Conservation (phyloP, 2,797 vertebrate species). For the Nyctibius grandis region DNA sequence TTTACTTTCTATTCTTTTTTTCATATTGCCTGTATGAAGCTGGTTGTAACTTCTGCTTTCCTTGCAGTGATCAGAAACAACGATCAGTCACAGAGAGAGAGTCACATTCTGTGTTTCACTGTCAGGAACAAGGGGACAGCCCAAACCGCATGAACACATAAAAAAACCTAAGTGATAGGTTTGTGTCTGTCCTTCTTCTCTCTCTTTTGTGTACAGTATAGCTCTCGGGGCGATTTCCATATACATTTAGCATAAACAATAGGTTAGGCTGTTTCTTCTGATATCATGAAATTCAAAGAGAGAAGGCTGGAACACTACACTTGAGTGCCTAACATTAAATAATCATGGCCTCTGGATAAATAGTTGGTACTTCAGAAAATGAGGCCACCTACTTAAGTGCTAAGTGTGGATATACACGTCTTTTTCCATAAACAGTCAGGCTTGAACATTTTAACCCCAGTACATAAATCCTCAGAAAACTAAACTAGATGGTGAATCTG, state of each 20-base stretch:
- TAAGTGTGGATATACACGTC: background rate
- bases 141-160: background rate
- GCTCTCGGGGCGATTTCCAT: background rate
- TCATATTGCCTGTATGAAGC: background rate
- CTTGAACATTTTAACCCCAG: background rate
- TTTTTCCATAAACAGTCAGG: background rate
- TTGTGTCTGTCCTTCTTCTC: background rate
- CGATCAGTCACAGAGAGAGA: background rate
- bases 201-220: background rate
- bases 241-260: background rate
- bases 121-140: background rate
- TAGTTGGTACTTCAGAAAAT: slow-evolving; percentile 13
- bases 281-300: background rate
- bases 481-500: background rate
- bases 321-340: slow-evolving; percentile 51
- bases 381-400: slow-evolving; percentile 31
- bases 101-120: background rate
- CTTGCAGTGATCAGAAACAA: background rate
- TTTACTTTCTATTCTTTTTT: background rate
- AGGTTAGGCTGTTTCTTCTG: background rate
- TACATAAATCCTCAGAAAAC: background rate
- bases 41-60: background rate
- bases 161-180: background rate
- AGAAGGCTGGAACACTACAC: background rate
- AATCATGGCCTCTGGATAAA: slow-evolving; percentile 44